phyloP scores from a whole-genome alignment of 2,888 invertebrate species.

The Caenorhabditis virilis region DNA sequence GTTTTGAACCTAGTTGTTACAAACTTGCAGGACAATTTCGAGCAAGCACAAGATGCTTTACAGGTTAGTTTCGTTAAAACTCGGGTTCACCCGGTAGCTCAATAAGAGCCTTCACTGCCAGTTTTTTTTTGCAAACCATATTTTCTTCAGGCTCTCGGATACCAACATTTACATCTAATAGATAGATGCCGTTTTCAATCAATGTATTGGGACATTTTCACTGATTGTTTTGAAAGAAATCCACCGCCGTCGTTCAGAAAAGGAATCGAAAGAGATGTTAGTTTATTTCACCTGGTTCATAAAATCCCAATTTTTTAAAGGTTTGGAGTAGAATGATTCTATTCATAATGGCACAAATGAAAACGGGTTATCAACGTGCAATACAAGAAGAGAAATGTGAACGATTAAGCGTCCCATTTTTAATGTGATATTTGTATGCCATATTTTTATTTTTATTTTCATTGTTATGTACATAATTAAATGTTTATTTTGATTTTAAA shows the following conservation, averaged over 20 bases:
- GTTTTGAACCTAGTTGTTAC: slow-evolving; percentile 52
- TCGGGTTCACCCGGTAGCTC: no score
- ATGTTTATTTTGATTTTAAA: no score
- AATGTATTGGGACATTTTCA: slow-evolving; percentile 57
- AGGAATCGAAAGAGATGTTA: slow-evolving; percentile 36
- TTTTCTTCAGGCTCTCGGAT: slow-evolving; percentile 45
- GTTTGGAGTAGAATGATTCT: slow-evolving; percentile 56
- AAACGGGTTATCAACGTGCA: slow-evolving; percentile 50
- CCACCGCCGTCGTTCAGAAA: slow-evolving; percentile 51
- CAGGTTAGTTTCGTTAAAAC: slow-evolving; percentile 35
- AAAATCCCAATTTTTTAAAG: slow-evolving; percentile 12
- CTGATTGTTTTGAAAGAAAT: slow-evolving; percentile 54
- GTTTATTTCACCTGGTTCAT: background rate
- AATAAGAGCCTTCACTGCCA: no score
- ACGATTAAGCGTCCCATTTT: slow-evolving; percentile 27
- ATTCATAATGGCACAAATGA: slow-evolving; percentile 57
- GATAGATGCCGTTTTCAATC: slow-evolving; percentile 43
- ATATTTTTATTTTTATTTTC: no score
- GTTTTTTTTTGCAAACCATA: no score
- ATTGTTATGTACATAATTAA: no score
- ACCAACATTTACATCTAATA: slow-evolving; percentile 42
- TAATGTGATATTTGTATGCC: no score
- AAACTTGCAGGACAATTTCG: slow-evolving; percentile 51
- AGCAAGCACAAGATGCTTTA: slow-evolving; percentile 51
- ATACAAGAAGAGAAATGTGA: slow-evolving; percentile 35